Evolutionary conservation across 2,888 invertebrate genomes (phyloP), one percentile per base, ranked within the genome.

Genomic region (Lampropteryx suffumata): DNA sequence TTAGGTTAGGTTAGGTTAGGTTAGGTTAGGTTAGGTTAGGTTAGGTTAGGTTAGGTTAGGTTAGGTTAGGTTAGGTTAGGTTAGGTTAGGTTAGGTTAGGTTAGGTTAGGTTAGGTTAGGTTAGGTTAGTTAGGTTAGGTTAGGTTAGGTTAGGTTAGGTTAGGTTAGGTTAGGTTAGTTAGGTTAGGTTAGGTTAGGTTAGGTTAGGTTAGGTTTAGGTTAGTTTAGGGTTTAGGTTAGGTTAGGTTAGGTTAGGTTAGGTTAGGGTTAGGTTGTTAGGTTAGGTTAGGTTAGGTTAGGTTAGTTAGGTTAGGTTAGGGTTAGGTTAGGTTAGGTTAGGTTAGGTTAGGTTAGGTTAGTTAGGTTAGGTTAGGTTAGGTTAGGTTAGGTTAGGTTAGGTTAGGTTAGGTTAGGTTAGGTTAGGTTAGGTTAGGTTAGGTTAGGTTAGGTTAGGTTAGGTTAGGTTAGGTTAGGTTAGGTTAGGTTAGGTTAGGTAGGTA

Each of bases 361-460:
- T 57, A 57, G 57, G 57, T 58, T 58, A 52, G 58, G 56, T 58
- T 59, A 55, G 57, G 58, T 62, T 58, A 58, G 59, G 59, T 59
- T 58, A 58, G 59, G 59, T 62, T 62, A 59, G 59, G 59, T 62
- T 62, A 62, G 60, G 62, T 60, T 64, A 61, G 58, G 62, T 59
- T 62, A 64, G 59, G 61, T 62, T 61, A 59, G 60, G 62, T 61
- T 64, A 61, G 59, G 61, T 61, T 59, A 60, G 59, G 61, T 61
- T 60, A 61, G 59, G 60, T 62, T 59, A 61, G 55, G 59, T 54
- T 61, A 61, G 58, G 57, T 62, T 60, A 56, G 57, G 60, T 64
- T 62, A 57, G 59, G 61, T 61, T 61, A 60, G 59, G 60, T 56
- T 59, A 57, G 59, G 59, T 59, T 57, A 61, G 59, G 58, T 61